Evolutionary conservation across 2,888 invertebrate genomes (phyloP), one percentile per base, ranked within the genome.

Genomic region (Sussaba pulchella): DNA sequence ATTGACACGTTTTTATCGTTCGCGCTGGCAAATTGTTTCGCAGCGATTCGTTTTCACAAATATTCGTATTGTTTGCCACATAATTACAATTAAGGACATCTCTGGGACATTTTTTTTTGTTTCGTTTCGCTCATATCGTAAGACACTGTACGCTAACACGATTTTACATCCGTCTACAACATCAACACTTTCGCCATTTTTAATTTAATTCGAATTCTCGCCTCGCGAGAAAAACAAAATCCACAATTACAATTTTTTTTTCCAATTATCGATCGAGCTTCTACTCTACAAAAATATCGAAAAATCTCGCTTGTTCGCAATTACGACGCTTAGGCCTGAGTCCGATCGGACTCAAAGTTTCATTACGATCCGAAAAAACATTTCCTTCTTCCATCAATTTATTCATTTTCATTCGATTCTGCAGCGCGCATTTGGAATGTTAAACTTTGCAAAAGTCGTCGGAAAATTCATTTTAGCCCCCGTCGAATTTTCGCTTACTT

Each of bases 61-160:
- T 72, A 71, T 61, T 72, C 75, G 52, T 72, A 63, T 54, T 50
- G 39, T 21, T 31, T 6, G 31, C 2, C 6, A 6, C 31, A 31
- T 6, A 6, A n/a, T n/a, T n/a, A 21, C 1, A 66, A 50, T 39
- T 14, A 57, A 24, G 26, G 9, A 24, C 24, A 24, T n/a, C 14
- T 26, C 57, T 14, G 4, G 21, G 17, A 17, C 52, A 50, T 26
- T 66, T 63, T 39, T 74, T 78, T 52, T 24, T 67, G 67, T 72
- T 59, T 47, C 69, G 2, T 31, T 31, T 31, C 31, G 2, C 4
- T 31, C 31, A 31, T 6, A 64, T 63, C 24, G 21, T 61, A 78
- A 81, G 77, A 81, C 78, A 83, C 81, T 67, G 59, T 59, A 75
- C 57, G 52, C 78, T 82, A 83, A 50, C 54, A 45, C 70, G 67